A percentile compares a stretch with the other conserved stretches of the same genome.
These are phyloP conservation scores for Choreutis nemorana DNA, from an alignment of 2,888 invertebrate species.

Conservation along the genomic window DNA sequence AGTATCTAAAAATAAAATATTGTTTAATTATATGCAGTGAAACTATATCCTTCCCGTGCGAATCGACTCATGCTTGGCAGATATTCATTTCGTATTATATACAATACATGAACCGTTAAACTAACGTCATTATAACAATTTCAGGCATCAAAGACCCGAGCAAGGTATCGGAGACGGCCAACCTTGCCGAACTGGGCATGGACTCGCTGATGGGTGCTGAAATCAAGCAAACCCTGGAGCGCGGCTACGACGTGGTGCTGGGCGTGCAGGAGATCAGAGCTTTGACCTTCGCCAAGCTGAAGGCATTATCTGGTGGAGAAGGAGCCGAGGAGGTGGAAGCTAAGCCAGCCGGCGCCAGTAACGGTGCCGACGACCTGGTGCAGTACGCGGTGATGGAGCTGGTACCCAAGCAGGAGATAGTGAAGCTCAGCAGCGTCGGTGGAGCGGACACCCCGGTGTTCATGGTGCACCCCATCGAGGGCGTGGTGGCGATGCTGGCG, in stretches of 20 bases:
- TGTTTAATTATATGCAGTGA: not conserved
- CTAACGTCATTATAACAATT: not conserved
- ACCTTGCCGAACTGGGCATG: constrained; percentile 94
- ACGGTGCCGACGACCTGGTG: constrained; percentile 42
- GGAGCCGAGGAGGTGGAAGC: constrained; percentile 9
- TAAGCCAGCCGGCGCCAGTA: constrained; percentile 16
- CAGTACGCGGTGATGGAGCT: constrained; percentile 67
- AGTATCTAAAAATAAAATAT: too few relatives aligned
- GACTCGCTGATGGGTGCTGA: constrained; percentile 99
- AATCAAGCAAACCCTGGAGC: constrained; percentile 94
- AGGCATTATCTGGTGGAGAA: constrained; percentile 55
- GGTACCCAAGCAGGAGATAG: constrained; percentile 76
- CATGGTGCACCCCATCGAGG: constrained; percentile 88
- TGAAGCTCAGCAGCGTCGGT: constrained; percentile 70
- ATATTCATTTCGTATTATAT: too few relatives aligned
- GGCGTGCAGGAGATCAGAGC: constrained; percentile 91
- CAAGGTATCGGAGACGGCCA: constrained; percentile 76
- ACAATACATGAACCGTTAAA: too few relatives aligned
- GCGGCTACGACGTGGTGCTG: constrained; percentile 89
- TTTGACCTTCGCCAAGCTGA: constrained; percentile 80
- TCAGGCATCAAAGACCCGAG: constrained; percentile 85
- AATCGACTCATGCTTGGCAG: too few relatives aligned
- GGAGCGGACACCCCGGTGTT: constrained; percentile 64
- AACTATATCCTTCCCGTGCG: too few relatives aligned
- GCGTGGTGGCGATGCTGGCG: constrained; percentile 76